A percentile compares a stretch with the other conserved stretches of the same genome.
phyloP scores from a whole-genome alignment of 2,113 vertebrate species.

The Microcebus tavaratra region DNA sequence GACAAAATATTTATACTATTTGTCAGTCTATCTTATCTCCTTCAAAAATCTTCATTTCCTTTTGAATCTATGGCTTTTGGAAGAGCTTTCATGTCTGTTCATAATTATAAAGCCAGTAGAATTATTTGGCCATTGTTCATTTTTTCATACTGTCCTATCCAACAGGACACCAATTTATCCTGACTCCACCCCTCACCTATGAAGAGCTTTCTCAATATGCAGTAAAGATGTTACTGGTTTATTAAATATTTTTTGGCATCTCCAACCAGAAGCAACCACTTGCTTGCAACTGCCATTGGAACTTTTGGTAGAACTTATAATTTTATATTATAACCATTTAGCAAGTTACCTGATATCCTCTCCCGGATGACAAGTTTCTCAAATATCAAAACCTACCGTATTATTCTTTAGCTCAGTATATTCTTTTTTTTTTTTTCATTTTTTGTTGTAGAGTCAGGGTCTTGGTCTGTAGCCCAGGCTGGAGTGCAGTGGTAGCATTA shows the following conservation, averaged over 20 bases:
- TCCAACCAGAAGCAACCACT: background rate
- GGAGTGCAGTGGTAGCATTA: too few species aligned
- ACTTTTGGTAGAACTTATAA: background rate
- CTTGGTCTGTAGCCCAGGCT: too few species aligned
- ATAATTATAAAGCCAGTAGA: background rate
- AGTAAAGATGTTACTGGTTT: background rate
- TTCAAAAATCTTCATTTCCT: background rate
- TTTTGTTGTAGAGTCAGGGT: too few species aligned
- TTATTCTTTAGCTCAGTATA: background rate
- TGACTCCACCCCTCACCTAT: background rate
- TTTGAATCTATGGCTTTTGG: background rate
- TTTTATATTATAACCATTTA: background rate
- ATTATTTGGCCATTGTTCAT: background rate
- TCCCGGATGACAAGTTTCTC: background rate
- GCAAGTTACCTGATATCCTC: background rate
- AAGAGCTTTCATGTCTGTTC: background rate
- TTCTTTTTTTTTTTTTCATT: background rate
- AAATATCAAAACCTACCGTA: background rate
- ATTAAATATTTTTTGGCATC: background rate
- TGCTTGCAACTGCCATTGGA: background rate
- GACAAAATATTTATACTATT: background rate
- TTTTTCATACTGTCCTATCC: background rate
- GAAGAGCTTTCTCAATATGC: background rate
- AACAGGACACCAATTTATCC: background rate
- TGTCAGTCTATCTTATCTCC: background rate